phyloP scores from a whole-genome alignment of 2,888 invertebrate genomes.

The Diloba caeruleocephala region DNA sequence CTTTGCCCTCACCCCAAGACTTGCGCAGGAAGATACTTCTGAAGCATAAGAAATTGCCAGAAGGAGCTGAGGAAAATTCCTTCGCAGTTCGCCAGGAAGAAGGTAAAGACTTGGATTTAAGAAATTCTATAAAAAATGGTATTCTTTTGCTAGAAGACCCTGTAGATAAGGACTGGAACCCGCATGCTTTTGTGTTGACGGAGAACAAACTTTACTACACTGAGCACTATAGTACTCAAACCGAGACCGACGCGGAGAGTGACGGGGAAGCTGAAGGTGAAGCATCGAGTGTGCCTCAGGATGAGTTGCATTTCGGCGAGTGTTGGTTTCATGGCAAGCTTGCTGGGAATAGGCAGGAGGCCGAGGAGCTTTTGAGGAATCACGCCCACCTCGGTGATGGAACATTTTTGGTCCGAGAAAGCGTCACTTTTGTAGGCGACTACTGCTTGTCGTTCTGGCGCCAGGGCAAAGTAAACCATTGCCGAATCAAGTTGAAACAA shows the following conservation, averaged over 20 bases:
- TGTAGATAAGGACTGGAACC: conserved; percentile 96
- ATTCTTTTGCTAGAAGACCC: conserved; percentile 96
- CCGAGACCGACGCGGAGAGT: conserved; percentile 88
- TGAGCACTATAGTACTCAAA: conserved; percentile 89
- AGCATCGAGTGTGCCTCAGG: conserved; percentile 92
- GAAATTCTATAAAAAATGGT: conserved; percentile 96
- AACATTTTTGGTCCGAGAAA: conserved; percentile 97
- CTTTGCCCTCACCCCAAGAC: conserved; percentile 95
- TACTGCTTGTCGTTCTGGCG: conserved; percentile 98
- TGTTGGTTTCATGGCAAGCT: conserved; percentile 98
- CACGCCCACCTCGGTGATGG: conserved; percentile 96
- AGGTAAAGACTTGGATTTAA: conserved; percentile 92
- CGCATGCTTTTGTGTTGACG: conserved; percentile 97
- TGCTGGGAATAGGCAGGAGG: conserved; percentile 93
- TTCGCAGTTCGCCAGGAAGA: conserved; percentile 89
- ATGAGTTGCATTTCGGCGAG: conserved; percentile 97
- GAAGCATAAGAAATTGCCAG: conserved; percentile 98
- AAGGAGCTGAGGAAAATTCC: conserved; percentile 94
- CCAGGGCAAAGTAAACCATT: conserved; percentile 96
- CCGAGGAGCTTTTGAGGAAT: conserved; percentile 92
- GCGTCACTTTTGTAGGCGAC: conserved; percentile 98
- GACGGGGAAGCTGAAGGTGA: conserved; percentile 90
- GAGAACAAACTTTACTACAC: conserved; percentile 96
- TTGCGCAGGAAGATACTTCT: conserved; percentile 93
- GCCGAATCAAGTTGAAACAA: conserved; percentile 96